Conservation (phyloP, 2,113 vertebrate species). For the Apteryx owenii region DNA sequence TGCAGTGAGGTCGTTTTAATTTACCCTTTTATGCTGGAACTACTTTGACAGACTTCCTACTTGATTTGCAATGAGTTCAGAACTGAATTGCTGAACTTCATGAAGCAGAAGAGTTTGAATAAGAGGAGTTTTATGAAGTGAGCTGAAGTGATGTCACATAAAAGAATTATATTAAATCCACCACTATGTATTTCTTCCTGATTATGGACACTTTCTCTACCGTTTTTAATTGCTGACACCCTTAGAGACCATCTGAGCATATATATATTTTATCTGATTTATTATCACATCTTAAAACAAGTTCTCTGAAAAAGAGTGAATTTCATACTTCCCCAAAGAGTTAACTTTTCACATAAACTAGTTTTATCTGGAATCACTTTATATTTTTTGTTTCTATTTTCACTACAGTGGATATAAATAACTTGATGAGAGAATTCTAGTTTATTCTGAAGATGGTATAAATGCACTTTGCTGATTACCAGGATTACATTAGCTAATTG, state of each 20-base stretch:
- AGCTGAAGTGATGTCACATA: not conserved
- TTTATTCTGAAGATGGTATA: not conserved
- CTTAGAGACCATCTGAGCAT: not conserved
- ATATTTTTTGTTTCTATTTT: not conserved
- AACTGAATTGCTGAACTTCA: constrained; percentile 15
- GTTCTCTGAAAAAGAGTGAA: not conserved
- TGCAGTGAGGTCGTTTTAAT: not conserved
- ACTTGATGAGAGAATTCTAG: accelerated
- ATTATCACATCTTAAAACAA: not conserved
- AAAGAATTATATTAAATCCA: not conserved
- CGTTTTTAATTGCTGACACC: not conserved
- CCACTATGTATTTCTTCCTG: not conserved
- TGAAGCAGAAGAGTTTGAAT: not conserved
- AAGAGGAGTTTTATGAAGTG: not conserved
- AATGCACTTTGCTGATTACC: not conserved
- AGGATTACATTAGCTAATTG: not conserved
- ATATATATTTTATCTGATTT: not conserved
- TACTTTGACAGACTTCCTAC: not conserved
- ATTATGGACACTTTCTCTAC: not conserved
- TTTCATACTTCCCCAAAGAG: not conserved
- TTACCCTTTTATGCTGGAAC: not conserved
- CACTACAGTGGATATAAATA: not conserved
- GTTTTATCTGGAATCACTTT: not conserved
- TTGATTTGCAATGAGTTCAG: not conserved
- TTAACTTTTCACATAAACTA: not conserved